Evolutionary conservation across 1,140 invertebrate genomes (phyloP), one percentile per base, ranked within the genome.

Genomic region (Aphis craccivora): DNA sequence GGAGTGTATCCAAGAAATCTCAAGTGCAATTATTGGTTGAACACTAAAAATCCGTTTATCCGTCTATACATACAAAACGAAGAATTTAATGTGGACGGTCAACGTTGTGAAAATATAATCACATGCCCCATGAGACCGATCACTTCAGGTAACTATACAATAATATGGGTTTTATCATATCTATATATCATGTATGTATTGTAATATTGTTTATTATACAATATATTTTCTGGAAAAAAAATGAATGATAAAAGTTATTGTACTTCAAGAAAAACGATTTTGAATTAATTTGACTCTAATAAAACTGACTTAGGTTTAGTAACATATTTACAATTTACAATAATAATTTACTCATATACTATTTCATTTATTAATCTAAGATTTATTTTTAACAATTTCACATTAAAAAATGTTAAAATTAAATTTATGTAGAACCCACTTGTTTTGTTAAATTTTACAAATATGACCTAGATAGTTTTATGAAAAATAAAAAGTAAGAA

Each of bases 51-150:
- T 94, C 98, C 98, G 5, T 98, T 98, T 95, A 98, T 98, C 94
- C 98, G 98, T 95, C 96, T 99, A 60, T 98, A 98, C 95, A 98
- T 98, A 94, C 98, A 98, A 95, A 98, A 98, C 94, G 98, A 98
- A 95, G 98, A 98, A 95, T 98, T 99, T 95, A 98, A 98, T 94
- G 98, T 99, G 93, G 98, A 99, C 94, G 98, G 98, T 0, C 98
- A 98, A 94, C 96, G 98, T 90, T 99, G 98, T 95, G 98, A 99
- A 95, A 98, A 98, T 95, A 98, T 98, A 94, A 98, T 99, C 97
- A 98, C 98, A 6, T 99, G 98, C 95, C 98, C 98, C 25, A 98
- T 99, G 97, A 96, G 98, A 94, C 98, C 98, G 1, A 98, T 98
- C 84, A 97, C 97, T 60, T 98, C 97, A 94, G 96, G 97, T 96